Conservation (phyloP, 2,113 vertebrate genomes). For the Spea bombifrons region DNA sequence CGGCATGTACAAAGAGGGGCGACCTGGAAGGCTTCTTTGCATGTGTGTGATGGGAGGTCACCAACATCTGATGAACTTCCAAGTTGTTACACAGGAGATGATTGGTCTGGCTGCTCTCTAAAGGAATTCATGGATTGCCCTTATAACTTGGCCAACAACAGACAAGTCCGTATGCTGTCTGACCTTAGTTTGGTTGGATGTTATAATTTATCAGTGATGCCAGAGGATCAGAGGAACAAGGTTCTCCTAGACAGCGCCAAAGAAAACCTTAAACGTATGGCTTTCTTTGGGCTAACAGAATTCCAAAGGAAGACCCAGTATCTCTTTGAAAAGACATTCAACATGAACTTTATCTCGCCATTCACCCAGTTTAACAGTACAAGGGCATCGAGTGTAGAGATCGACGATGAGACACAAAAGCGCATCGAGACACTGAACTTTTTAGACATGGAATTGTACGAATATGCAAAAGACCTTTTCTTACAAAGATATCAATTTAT, state of each 20-base stretch:
- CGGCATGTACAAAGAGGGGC: slow-evolving; percentile 93
- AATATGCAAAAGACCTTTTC: slow-evolving; percentile 93
- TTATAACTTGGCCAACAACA: slow-evolving; percentile 93
- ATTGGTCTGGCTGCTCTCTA: slow-evolving; percentile 92
- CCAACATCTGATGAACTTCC: slow-evolving; percentile 89
- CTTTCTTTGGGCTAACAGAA: slow-evolving; percentile 94
- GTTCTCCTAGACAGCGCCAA: slow-evolving; percentile 92
- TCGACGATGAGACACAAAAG: slow-evolving; percentile 77
- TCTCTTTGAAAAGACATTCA: slow-evolving; percentile 93
- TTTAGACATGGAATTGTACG: slow-evolving; percentile 91
- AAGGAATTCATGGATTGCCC: slow-evolving; percentile 95
- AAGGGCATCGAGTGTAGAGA: slow-evolving; percentile 88
- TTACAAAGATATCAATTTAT: slow-evolving; percentile 92
- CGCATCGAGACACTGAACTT: slow-evolving; percentile 85
- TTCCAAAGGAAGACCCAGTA: slow-evolving; percentile 97
- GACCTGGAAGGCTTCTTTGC: slow-evolving; percentile 92
- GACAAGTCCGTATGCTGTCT: slow-evolving; percentile 93
- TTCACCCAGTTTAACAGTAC: slow-evolving; percentile 97
- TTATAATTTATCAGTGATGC: slow-evolving; percentile 92
- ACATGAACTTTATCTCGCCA: slow-evolving; percentile 87
- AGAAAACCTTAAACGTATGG: slow-evolving; percentile 89
- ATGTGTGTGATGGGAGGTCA: slow-evolving; percentile 87
- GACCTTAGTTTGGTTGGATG: slow-evolving; percentile 94
- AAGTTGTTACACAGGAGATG: slow-evolving; percentile 88
- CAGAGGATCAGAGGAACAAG: slow-evolving; percentile 82